phyloP scores from a whole-genome alignment of 2,113 vertebrate species.

The Larimichthys polyactis region DNA sequence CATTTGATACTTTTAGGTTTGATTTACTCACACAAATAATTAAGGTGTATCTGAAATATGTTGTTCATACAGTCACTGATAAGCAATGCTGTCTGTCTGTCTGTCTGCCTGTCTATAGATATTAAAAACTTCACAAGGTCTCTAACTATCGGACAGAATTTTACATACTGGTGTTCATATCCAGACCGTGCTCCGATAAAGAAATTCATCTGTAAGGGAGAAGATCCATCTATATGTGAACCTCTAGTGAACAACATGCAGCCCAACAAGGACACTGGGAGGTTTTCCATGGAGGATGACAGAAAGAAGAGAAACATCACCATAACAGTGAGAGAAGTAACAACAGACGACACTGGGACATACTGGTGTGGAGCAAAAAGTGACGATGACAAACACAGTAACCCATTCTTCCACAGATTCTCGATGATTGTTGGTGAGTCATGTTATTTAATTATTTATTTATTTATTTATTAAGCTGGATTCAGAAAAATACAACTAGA shows the following conservation, averaged over 20 bases:
- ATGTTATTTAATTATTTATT: background rate
- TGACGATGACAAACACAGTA: accelerated
- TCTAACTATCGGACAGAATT: too few relatives aligned
- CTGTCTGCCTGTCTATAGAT: too few relatives aligned
- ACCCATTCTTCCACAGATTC: background rate
- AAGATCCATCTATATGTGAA: too few relatives aligned
- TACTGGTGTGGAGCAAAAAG: conserved; percentile 37
- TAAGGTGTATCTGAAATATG: background rate
- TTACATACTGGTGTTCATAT: too few relatives aligned
- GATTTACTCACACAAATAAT: background rate
- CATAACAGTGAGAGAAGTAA: conserved; percentile 10
- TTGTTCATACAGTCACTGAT: background rate
- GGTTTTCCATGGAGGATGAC: accelerated
- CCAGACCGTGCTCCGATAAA: too few relatives aligned
- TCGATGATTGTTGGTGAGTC: background rate
- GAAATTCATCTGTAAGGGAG: too few relatives aligned
- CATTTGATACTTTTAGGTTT: background rate
- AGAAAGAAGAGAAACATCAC: accelerated
- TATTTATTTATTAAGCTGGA: too few relatives aligned
- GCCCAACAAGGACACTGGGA: too few relatives aligned
- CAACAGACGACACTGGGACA: background rate
- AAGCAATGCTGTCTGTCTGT: too few relatives aligned
- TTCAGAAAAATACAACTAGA: too few relatives aligned
- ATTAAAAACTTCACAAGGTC: too few relatives aligned
- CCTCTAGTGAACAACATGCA: too few relatives aligned